Conservation (phyloP, 1,140 invertebrate species). For the Galleria mellonella region DNA sequence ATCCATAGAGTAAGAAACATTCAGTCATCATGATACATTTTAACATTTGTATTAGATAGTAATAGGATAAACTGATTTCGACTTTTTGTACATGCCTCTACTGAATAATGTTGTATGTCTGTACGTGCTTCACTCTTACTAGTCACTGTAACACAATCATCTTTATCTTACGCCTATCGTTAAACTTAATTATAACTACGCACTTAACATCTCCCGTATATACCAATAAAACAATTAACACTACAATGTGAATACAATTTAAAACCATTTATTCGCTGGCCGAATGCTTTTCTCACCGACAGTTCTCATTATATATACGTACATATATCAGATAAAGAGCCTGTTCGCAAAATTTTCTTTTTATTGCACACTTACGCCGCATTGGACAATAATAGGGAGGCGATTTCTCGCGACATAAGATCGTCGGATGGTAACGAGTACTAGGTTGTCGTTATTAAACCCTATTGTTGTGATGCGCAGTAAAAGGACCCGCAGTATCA, state of each 20-base stretch:
- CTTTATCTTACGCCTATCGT: not conserved
- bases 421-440: slow-evolving; percentile 43
- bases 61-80: too few relatives aligned
- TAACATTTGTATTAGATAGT: too few relatives aligned
- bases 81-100: too few relatives aligned
- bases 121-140: too few relatives aligned
- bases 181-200: not conserved
- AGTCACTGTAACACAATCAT: too few relatives aligned
- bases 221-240: slow-evolving; percentile 6
- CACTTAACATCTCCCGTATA: not conserved
- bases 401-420: slow-evolving; percentile 41
- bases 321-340: slow-evolving; percentile 21
- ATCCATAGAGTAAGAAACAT: too few relatives aligned
- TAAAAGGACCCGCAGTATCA: slow-evolving; percentile 41
- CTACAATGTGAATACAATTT: slow-evolving; percentile 7
- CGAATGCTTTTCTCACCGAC: slow-evolving; percentile 9
- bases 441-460: slow-evolving; percentile 47
- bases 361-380: slow-evolving; percentile 34
- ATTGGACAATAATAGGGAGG: slow-evolving; percentile 38
- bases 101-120: too few relatives aligned
- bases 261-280: slow-evolving; percentile 3
- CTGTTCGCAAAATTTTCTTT: slow-evolving; percentile 34
- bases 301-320: slow-evolving; percentile 7
- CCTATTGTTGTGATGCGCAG: slow-evolving; percentile 52
- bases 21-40: too few relatives aligned